These are phyloP conservation scores for Isichthys henryi DNA, from an alignment of 2,113 vertebrate genomes.

Conservation along the genomic window DNA sequence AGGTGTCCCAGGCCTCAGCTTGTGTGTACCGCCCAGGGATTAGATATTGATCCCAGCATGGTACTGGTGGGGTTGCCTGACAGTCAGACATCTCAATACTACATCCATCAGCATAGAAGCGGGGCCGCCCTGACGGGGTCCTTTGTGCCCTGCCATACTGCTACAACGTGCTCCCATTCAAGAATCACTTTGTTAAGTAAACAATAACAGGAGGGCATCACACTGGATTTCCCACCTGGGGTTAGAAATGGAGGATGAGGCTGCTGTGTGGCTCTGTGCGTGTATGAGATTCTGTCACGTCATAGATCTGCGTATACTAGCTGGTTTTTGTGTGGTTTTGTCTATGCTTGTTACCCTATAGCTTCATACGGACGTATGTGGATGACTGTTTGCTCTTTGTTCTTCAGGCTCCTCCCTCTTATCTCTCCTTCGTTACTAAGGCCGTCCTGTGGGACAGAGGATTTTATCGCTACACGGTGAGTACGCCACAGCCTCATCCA, in stretches of 20 bases:
- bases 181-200: conserved; percentile 4
- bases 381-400: conserved; percentile 12
- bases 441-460: conserved; percentile 54
- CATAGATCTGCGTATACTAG: not conserved
- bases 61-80: conserved; percentile 16
- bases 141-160: conserved; percentile 16
- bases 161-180: conserved; percentile 4
- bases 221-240: not conserved
- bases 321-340: not conserved
- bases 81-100: conserved; percentile 27
- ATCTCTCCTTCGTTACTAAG: conserved; percentile 50
- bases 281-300: not conserved
- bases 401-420: conserved; percentile 45
- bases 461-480: conserved; percentile 19
- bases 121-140: not conserved
- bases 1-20: conserved; percentile 22
- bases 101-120: conserved; percentile 18
- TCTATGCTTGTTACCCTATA: not conserved
- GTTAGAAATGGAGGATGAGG: not conserved
- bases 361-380: not conserved
- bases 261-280: not conserved
- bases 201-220: conserved; percentile 9
- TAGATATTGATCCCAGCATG: conserved; percentile 31
- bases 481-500: conserved; percentile 11
- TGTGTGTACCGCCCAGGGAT: conserved; percentile 28